These are phyloP conservation scores for Diachasmimorpha longicaudata DNA, from an alignment of 1,140 invertebrate genomes.

Conservation along the genomic window DNA sequence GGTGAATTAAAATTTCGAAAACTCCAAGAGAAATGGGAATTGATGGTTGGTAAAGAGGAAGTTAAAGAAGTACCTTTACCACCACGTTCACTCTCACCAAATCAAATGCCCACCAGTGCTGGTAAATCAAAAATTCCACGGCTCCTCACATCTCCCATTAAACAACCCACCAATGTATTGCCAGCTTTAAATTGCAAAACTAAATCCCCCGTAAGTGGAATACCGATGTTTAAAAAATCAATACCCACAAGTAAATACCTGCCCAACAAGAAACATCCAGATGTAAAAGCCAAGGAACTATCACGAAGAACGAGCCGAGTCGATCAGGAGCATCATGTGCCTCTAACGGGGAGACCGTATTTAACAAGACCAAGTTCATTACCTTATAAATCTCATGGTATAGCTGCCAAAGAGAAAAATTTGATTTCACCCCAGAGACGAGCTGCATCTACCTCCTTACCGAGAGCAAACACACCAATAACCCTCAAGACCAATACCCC, in stretches of 20 bases:
- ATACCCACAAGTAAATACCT: constrained; percentile 29
- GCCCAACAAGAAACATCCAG: constrained; percentile 40
- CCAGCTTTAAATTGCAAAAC: constrained; percentile 37
- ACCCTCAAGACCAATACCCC: constrained; percentile 51
- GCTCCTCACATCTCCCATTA: constrained; percentile 69
- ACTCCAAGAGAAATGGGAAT: constrained; percentile 87
- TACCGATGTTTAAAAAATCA: constrained; percentile 53
- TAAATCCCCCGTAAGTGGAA: constrained; percentile 47
- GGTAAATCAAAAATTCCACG: constrained; percentile 75
- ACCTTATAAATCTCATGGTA: constrained; percentile 68
- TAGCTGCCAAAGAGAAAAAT: constrained; percentile 55
- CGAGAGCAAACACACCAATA: constrained; percentile 35
- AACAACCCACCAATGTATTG: constrained; percentile 56
- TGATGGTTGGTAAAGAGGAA: constrained; percentile 66
- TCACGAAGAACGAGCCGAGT: constrained; percentile 65
- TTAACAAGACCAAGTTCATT: constrained; percentile 67
- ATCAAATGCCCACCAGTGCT: constrained; percentile 46
- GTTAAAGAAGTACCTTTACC: constrained; percentile 34
- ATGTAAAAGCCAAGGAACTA: constrained; percentile 43
- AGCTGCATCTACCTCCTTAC: constrained; percentile 69
- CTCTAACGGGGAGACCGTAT: constrained; percentile 49
- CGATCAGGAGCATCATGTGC: constrained; percentile 60
- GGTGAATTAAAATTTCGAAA: constrained; percentile 71
- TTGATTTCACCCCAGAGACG: constrained; percentile 65
- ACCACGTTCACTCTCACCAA: constrained; percentile 49